phyloP scores from a whole-genome alignment of 2,888 invertebrate genomes.

The Perizoma flavofasciatum region DNA sequence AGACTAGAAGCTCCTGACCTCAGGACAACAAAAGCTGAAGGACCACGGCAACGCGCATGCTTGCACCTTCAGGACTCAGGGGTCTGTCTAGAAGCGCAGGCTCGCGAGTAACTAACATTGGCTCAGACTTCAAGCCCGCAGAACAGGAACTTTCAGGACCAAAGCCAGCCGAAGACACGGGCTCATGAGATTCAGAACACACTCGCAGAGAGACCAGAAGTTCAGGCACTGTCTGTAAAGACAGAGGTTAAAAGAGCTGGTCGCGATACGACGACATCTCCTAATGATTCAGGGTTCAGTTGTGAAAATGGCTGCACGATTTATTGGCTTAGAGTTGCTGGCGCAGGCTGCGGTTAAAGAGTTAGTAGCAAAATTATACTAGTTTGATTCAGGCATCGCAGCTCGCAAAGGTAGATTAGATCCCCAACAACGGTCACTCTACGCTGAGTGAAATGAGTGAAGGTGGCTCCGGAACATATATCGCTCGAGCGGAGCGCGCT shows the following conservation, averaged over 20 bases:
- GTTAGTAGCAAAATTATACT: constrained; percentile 12
- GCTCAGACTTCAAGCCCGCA: neutral
- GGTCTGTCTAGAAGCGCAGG: neutral
- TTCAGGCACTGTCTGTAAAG: constrained; percentile 4
- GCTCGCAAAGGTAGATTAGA: constrained; percentile 4
- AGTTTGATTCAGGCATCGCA: constrained; percentile 1
- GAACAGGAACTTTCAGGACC: constrained; percentile 1
- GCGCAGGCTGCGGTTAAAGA: constrained; percentile 14
- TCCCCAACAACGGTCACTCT: neutral
- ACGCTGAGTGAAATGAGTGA: constrained; percentile 1
- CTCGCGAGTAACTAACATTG: neutral
- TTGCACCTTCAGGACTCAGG: neutral
- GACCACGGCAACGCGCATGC: too few species aligned
- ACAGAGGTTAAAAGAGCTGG: constrained; percentile 2
- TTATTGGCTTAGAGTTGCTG: constrained; percentile 8
- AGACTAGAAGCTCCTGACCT: too few species aligned
- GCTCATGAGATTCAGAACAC: too few species aligned
- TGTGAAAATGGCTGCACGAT: neutral
- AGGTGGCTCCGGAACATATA: constrained; percentile 6
- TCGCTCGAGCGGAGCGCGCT: constrained; percentile 2
- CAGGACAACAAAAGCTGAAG: too few species aligned
- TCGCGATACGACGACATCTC: neutral
- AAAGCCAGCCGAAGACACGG: neutral
- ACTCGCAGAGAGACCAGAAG: too few species aligned
- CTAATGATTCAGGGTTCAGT: neutral